Percentiles rank a stretch among this genome's conserved stretches.
These are phyloP conservation scores for Prionace glauca DNA, from an alignment of 2,797 vertebrate genomes.

Conservation along the genomic window DNA sequence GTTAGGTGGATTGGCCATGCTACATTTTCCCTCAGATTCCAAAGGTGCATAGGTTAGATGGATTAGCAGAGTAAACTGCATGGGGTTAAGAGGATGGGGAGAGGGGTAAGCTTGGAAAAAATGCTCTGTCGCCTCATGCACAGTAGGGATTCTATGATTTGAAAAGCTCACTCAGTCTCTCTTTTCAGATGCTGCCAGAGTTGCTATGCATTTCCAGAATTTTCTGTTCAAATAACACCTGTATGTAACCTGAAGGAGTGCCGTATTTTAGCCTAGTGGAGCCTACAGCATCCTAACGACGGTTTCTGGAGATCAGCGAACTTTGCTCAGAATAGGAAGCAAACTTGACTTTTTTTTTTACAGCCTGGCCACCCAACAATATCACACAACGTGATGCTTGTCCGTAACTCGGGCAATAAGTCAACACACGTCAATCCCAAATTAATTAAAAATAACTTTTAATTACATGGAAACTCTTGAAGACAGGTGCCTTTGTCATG, in stretches of 20 bases:
- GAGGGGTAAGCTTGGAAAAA: too few species aligned
- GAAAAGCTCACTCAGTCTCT: too few species aligned
- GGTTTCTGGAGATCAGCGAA: not conserved
- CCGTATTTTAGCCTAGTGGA: not conserved
- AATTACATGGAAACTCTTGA: slow-evolving; percentile 18
- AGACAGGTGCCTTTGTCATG: not conserved
- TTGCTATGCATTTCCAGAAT: too few species aligned
- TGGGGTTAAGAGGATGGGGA: too few species aligned
- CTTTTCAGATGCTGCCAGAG: too few species aligned
- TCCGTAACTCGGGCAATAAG: not conserved
- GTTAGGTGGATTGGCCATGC: too few species aligned
- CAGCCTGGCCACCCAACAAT: not conserved
- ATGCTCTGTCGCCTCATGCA: too few species aligned
- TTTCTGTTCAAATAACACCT: too few species aligned
- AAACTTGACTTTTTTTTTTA: not conserved
- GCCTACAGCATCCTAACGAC: not conserved
- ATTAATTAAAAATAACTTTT: slow-evolving; percentile 31
- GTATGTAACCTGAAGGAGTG: not conserved
- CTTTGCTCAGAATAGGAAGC: not conserved
- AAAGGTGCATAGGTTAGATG: too few species aligned
- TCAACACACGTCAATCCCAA: not conserved
- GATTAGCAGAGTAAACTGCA: too few species aligned
- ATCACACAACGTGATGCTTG: not conserved
- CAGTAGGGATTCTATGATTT: too few species aligned
- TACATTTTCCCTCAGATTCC: too few species aligned